Evolutionary conservation across 2,113 vertebrate species (phyloP).

Genomic region (Corythornis cristatus): DNA sequence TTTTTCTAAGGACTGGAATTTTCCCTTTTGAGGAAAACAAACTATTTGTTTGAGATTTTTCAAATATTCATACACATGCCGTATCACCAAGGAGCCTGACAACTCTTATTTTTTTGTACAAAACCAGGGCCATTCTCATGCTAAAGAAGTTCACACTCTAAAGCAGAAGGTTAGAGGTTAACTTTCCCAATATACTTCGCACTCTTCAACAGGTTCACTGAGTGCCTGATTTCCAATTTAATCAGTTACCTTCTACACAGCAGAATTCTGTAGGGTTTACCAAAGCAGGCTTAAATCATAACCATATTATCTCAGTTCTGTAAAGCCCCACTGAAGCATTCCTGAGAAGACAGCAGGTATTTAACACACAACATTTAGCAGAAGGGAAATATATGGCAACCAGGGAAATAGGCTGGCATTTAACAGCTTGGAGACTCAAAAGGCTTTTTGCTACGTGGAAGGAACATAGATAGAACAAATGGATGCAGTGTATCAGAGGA

Average conservation of each 20-base stretch:
- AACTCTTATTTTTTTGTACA: background rate
- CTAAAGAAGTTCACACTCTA: background rate
- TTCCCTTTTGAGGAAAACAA: background rate
- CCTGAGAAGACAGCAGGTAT: background rate
- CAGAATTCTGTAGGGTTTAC: background rate
- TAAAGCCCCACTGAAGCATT: background rate
- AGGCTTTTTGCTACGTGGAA: background rate
- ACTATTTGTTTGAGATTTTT: background rate
- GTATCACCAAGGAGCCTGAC: background rate
- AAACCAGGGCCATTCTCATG: background rate
- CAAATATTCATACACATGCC: background rate
- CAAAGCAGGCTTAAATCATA: background rate
- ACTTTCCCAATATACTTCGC: background rate
- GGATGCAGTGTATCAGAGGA: background rate
- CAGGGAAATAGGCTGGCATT: background rate
- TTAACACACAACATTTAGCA: background rate
- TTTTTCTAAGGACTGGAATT: background rate
- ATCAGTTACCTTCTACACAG: background rate
- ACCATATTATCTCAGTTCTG: background rate
- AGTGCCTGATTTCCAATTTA: background rate
- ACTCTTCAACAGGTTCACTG: background rate
- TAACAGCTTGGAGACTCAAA: background rate
- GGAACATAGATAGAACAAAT: background rate
- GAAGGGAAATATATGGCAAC: background rate
- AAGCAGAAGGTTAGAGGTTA: background rate